Base-by-base conservation (phyloP, 2,888 invertebrate species). In the Hedya salicella region DNA sequence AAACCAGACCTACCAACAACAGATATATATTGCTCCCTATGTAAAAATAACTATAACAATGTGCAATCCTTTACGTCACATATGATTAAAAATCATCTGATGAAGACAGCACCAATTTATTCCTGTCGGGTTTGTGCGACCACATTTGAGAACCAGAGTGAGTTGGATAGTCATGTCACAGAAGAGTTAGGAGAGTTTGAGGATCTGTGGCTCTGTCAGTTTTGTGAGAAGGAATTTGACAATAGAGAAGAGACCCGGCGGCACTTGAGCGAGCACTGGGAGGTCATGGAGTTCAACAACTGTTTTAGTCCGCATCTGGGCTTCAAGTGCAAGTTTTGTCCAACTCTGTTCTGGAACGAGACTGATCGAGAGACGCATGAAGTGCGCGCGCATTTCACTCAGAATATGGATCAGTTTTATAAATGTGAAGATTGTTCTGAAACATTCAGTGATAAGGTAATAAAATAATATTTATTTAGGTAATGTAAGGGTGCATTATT, bases 271-370 rank as follows among this genome's bases (percentile, higher is more conserved):
- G 85, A 83, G 42, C 93, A 91, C 70, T 88, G 82, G 83, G 79
- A 82, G 49, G 69, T 69, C 1, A 74, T 87, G 36, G 88, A 89
- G 50, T 84, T 79, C 77, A 87, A 88, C 67, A 92, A 91, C 69
- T 92, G 92, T 70, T 91, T 90, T 64, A 88, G 91, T 69, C 88
- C 92, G 0, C 92, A 93, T 70, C 77, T 93, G 50, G 93, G 92
- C 1, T 92, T 92, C 63, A 92, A 91, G 71, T 93, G 93, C 72
- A 84, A 82, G 65, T 92, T 82, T 72, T 93, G 93, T 70, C 85
- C 89, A 0, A 88, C 81, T 9, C 72, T 91, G 61, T 93, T 93
- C 70, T 93, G 93, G 93, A 91, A 92, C 72, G 92, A 92, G 70
- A 81, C 83, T 0, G 93, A 93, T 30, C 79, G 93, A 56, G 91